Conservation (phyloP, 2,888 invertebrate genomes). For the Lasioglossum leucozonium region DNA sequence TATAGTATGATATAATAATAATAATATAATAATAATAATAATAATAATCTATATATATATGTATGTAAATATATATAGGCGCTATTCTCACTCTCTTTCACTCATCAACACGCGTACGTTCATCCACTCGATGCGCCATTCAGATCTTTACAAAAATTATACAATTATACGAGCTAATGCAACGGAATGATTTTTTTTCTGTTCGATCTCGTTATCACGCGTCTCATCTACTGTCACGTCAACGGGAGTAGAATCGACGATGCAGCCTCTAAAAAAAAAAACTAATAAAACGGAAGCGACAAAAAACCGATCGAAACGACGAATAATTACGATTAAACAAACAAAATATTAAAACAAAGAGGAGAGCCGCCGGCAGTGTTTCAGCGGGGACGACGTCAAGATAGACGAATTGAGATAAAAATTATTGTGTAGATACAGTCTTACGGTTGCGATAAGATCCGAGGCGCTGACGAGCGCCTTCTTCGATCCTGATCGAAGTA, state of each 20-base stretch:
- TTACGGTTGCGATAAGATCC: slow-evolving; percentile 57
- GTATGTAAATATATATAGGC: slow-evolving; percentile 45
- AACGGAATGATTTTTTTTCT: slow-evolving; percentile 73
- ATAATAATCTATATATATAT: slow-evolving; percentile 23
- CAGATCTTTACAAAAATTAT: slow-evolving; percentile 64
- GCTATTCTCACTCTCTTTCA: slow-evolving; percentile 20
- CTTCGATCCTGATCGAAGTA: slow-evolving; percentile 63
- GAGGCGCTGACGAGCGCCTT: slow-evolving; percentile 51
- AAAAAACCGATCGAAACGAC: slow-evolving; percentile 23
- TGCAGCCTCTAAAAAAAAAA: slow-evolving; percentile 55
- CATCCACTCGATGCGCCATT: slow-evolving; percentile 27
- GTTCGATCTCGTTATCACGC: slow-evolving; percentile 40
- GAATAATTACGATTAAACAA: slow-evolving; percentile 12
- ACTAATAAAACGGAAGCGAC: slow-evolving; percentile 47
- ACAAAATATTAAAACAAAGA: not conserved
- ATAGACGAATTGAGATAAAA: not conserved
- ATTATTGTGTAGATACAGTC: slow-evolving; percentile 56
- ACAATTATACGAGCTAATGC: slow-evolving; percentile 68
- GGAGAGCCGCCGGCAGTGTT: not conserved
- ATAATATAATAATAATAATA: slow-evolving; percentile 44
- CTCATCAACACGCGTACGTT: not conserved
- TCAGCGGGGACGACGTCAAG: not conserved
- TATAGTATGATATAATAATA: slow-evolving; percentile 58
- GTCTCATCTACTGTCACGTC: slow-evolving; percentile 27
- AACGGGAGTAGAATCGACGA: slow-evolving; percentile 36